These are phyloP conservation scores for Sula dactylatra DNA, from an alignment of 2,113 vertebrate genomes.

Conservation along the genomic window DNA sequence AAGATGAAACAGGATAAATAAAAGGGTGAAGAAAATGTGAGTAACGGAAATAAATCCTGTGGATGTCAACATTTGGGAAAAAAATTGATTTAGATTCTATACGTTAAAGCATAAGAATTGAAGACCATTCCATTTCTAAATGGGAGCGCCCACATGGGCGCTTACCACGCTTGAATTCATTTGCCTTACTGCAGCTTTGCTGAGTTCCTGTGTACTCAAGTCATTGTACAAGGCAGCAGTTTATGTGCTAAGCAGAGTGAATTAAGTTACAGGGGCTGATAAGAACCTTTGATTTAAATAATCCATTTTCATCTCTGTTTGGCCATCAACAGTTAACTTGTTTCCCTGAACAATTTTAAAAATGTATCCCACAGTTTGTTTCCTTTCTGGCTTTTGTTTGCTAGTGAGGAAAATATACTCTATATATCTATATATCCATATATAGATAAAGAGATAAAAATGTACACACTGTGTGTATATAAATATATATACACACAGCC, in stretches of 20 bases:
- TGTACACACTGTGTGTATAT: too few relatives aligned
- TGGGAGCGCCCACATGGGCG: not conserved
- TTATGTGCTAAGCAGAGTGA: not conserved
- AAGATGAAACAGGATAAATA: not conserved
- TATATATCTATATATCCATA: not conserved
- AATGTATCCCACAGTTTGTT: not conserved
- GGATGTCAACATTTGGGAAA: not conserved
- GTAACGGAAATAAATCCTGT: not conserved
- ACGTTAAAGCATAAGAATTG: not conserved
- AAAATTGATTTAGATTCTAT: not conserved
- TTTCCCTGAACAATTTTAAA: not conserved
- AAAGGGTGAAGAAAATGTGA: not conserved
- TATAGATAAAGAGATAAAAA: too few relatives aligned
- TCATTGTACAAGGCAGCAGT: not conserved
- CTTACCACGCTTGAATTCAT: not conserved
- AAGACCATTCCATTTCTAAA: not conserved
- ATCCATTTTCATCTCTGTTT: not conserved
- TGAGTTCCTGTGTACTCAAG: not conserved
- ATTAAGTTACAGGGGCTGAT: not conserved
- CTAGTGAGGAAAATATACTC: not conserved
- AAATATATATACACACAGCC: too few relatives aligned
- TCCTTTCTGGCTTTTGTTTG: not conserved
- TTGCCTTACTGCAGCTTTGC: not conserved
- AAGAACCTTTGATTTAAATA: constrained; percentile 4
- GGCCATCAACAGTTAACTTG: not conserved